These are phyloP conservation scores for Mayetiola destructor DNA, from an alignment of 2,888 invertebrate species.

Conservation along the genomic window DNA sequence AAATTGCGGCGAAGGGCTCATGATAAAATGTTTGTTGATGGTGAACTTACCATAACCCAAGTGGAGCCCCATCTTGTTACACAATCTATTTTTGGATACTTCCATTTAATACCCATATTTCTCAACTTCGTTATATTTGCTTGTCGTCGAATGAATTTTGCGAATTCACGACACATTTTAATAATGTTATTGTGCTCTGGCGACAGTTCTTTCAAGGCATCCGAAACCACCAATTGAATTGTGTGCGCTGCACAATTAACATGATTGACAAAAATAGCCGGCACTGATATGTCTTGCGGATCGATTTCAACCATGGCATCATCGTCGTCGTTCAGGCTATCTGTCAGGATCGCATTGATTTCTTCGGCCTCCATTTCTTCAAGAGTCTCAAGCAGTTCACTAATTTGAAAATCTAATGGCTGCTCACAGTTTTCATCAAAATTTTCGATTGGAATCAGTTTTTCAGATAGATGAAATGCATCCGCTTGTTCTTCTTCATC, in stretches of 20 bases:
- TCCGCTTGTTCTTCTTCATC: neutral
- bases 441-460: neutral
- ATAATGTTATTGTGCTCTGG: neutral
- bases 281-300: no score
- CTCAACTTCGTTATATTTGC: neutral
- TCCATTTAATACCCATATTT: neutral
- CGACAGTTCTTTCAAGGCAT: conserved; percentile 1
- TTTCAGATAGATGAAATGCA: neutral
- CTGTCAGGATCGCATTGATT: neutral
- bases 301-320: neutral
- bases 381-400: neutral
- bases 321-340: neutral
- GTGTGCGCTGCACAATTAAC: conserved; percentile 12
- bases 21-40: neutral
- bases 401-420: neutral
- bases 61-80: neutral
- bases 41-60: neutral
- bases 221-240: conserved; percentile 1
- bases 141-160: neutral
- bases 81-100: neutral
- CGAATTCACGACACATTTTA: neutral
- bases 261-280: neutral
- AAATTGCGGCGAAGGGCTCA: neutral
- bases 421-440: neutral
- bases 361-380: neutral